These are phyloP conservation scores for Phataginus tetradactyla DNA, from an alignment of 2,797 vertebrate genomes.

Conservation along the genomic window DNA sequence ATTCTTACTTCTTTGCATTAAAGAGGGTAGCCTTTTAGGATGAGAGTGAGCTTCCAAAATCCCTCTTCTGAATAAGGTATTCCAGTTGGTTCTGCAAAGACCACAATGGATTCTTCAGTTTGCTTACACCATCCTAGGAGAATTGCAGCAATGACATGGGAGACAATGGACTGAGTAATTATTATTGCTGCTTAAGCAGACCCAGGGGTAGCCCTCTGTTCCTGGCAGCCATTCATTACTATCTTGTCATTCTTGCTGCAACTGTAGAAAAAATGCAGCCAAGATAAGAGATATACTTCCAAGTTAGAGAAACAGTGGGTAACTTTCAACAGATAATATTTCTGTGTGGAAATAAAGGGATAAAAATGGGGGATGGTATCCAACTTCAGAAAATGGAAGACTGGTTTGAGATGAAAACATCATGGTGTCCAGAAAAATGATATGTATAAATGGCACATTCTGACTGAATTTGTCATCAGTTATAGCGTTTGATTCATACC, in stretches of 20 bases:
- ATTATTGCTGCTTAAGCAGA: constrained; percentile 17
- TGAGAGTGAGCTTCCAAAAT: background rate
- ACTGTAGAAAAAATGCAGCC: constrained; percentile 57
- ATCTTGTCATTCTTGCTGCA: background rate
- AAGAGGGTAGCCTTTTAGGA: background rate
- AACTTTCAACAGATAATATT: constrained; percentile 51
- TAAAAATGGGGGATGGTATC: background rate
- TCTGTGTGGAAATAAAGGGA: background rate
- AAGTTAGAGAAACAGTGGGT: background rate
- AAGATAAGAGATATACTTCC: constrained; percentile 6
- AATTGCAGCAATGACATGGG: constrained; percentile 64
- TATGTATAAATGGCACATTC: constrained; percentile 22
- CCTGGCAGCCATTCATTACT: background rate
- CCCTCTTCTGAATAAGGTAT: background rate
- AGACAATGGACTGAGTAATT: constrained; percentile 64
- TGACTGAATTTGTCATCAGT: background rate
- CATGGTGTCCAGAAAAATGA: constrained; percentile 30
- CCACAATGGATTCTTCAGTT: constrained; percentile 62
- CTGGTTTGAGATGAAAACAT: constrained; percentile 27
- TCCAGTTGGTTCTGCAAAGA: constrained; percentile 68
- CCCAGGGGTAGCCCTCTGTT: constrained; percentile 30
- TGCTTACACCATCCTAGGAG: constrained; percentile 19
- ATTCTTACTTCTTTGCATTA: constrained; percentile 60
- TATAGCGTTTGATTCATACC: background rate
- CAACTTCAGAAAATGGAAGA: constrained; percentile 16